Evolutionary conservation across 92 coral and sea anemone species (phyloP), one percentile per base, ranked within the genome.

Genomic region (Palythoa heliodiscus): DNA sequence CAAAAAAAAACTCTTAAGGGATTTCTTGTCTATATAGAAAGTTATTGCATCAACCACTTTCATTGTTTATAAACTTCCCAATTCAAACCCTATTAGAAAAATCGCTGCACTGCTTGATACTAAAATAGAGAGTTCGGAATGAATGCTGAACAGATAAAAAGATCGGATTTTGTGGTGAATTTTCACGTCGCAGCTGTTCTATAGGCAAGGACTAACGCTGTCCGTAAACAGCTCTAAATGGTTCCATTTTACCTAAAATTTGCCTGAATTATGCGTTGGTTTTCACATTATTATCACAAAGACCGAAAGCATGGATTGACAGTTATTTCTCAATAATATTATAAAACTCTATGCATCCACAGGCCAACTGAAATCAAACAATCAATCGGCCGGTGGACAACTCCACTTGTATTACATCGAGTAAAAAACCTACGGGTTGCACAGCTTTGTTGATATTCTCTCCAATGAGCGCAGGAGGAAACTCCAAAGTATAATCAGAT

Each of bases 91-190:
- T 73, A 80, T 80, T 80, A 80, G 84, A 80, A 80, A 80, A 80
- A 80, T 80, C 84, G 61, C 60, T 43, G 84, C 84, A 74, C 84
- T 80, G 84, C 84, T 80, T 80, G 84, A 80, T 64, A 80, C 61
- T 17, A 80, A 80, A 48, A 80, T 80, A 80, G 84, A 66, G 57
- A 64, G 23, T 55, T 80, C 20, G 63, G 47, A 66, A 67, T 64
- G 74, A 80, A 80, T 80, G 64, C 84, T 24, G 60, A 66, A 16
- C 57, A 37, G 83, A 80, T 64, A 47, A 76, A 66, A 70, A 66
- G 48, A 66, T 80, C 73, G 63, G 84, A 74, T 80, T 39, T 40
- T 22, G 84, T 6, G 61, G 74, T 5, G 74, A 64, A 35, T 80
- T 43, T 50, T 80, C 60, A 52, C 52, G 43, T 13, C 60, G 58